Conservation (phyloP, 2,797 vertebrate genomes). For the Sphenopsis melanotis region DNA sequence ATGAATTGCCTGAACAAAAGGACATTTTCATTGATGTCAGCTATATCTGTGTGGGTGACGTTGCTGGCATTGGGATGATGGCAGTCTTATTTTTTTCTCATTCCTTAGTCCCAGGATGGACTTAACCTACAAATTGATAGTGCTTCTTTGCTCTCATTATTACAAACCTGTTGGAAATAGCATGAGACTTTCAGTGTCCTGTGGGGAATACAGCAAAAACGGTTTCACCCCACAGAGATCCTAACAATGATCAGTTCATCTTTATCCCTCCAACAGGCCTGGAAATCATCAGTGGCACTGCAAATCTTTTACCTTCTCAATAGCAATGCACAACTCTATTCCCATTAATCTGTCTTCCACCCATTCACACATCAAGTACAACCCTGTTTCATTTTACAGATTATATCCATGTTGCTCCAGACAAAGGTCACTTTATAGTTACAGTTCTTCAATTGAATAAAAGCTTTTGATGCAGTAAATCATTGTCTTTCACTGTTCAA, state of each 20-base stretch:
- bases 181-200: not conserved
- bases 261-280: conserved; percentile 54
- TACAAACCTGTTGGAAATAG: conserved; percentile 19
- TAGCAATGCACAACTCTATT: conserved; percentile 72
- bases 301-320: conserved; percentile 71
- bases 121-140: not conserved
- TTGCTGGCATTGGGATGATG: not conserved
- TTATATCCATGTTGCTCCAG: conserved; percentile 62
- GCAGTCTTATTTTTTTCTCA: not conserved
- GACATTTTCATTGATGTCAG: not conserved
- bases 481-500: conserved; percentile 51
- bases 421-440: conserved; percentile 73
- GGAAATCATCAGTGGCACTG: conserved; percentile 54
- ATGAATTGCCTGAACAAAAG: not conserved
- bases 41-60: not conserved
- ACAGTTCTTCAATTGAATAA: conserved; percentile 57
- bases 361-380: conserved; percentile 65
- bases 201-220: conserved; percentile 30
- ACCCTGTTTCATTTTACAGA: conserved; percentile 72
- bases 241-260: conserved; percentile 69
- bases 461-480: conserved; percentile 64
- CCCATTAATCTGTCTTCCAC: conserved; percentile 69
- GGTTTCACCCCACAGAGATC: conserved; percentile 43
- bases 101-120: not conserved
- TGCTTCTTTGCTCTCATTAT: not conserved